Evolutionary conservation across 2,888 invertebrate species (phyloP).

Genomic region (Apodemia duryi): DNA sequence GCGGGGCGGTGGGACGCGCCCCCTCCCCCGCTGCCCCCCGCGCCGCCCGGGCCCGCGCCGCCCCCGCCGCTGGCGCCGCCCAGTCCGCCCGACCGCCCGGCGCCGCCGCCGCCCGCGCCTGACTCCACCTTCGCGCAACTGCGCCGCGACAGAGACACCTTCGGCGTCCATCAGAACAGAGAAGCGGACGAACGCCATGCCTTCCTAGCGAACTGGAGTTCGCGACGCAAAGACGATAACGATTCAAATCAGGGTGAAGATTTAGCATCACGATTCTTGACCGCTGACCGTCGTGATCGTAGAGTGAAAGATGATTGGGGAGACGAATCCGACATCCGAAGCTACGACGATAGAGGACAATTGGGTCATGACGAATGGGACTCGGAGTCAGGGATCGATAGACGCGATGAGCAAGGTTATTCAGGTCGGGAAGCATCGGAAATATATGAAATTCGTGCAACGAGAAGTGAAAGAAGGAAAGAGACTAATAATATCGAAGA

Average conservation of each 20-base stretch:
- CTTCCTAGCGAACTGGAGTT: slow-evolving; percentile 74
- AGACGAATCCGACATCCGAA: slow-evolving; percentile 59
- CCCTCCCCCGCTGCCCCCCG: slow-evolving; percentile 83
- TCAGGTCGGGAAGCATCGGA: slow-evolving; percentile 69
- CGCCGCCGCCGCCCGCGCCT: slow-evolving; percentile 81
- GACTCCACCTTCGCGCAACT: slow-evolving; percentile 81
- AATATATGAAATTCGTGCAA: slow-evolving; percentile 68
- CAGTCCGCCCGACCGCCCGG: slow-evolving; percentile 72
- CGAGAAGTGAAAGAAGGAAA: slow-evolving; percentile 54
- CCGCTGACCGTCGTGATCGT: slow-evolving; percentile 58
- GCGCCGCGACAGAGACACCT: slow-evolving; percentile 85
- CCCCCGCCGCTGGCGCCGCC: slow-evolving; percentile 81
- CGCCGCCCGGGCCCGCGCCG: slow-evolving; percentile 80
- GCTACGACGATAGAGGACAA: slow-evolving; percentile 55
- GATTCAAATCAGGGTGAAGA: slow-evolving; percentile 60
- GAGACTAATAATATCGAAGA: slow-evolving; percentile 61
- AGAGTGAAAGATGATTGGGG: slow-evolving; percentile 63
- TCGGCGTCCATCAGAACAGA: slow-evolving; percentile 85
- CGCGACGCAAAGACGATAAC: slow-evolving; percentile 60
- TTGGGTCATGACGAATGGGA: slow-evolving; percentile 69
- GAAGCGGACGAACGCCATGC: slow-evolving; percentile 76
- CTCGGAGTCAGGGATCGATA: slow-evolving; percentile 64
- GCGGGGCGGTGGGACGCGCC: slow-evolving; percentile 82
- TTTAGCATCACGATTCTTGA: slow-evolving; percentile 63
- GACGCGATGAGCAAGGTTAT: slow-evolving; percentile 57